phyloP scores from a whole-genome alignment of 2,113 vertebrate genomes.

The Alectura lathami region DNA sequence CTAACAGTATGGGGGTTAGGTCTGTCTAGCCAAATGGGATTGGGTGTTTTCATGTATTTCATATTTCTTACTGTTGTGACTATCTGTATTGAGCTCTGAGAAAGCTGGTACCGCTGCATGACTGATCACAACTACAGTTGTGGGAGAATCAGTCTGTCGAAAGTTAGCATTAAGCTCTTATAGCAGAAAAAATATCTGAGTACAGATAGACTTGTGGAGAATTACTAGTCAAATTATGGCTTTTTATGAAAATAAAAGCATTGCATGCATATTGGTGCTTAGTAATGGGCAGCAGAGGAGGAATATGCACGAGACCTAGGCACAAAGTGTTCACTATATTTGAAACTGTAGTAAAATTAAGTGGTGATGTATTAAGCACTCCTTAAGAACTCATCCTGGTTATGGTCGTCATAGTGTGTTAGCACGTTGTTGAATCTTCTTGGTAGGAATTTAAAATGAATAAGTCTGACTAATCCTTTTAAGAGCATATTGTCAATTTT shows the following conservation, averaged over 20 bases:
- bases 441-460: constrained; percentile 64
- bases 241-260: constrained; percentile 71
- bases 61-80: background rate
- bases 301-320: constrained; percentile 46
- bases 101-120: background rate
- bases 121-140: constrained; percentile 30
- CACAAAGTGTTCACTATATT: constrained; percentile 41
- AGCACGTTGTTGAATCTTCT: constrained; percentile 58
- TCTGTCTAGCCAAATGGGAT: background rate
- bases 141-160: background rate
- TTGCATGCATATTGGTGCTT: constrained; percentile 75
- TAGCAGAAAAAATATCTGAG: background rate
- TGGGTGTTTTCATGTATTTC: background rate
- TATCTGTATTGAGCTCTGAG: background rate
- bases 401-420: constrained; percentile 40
- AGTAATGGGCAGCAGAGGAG: constrained; percentile 57
- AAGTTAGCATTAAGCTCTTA: background rate
- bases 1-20: background rate
- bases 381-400: constrained; percentile 36
- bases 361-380: constrained; percentile 52
- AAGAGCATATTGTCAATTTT: constrained; percentile 69
- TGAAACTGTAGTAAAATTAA: constrained; percentile 45
- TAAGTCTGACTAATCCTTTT: constrained; percentile 70
- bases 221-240: constrained; percentile 10
- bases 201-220: background rate